Evolutionary conservation across 2,113 vertebrate genomes (phyloP), one percentile per base, ranked within the genome.

Genomic region (Trogon melanurus): DNA sequence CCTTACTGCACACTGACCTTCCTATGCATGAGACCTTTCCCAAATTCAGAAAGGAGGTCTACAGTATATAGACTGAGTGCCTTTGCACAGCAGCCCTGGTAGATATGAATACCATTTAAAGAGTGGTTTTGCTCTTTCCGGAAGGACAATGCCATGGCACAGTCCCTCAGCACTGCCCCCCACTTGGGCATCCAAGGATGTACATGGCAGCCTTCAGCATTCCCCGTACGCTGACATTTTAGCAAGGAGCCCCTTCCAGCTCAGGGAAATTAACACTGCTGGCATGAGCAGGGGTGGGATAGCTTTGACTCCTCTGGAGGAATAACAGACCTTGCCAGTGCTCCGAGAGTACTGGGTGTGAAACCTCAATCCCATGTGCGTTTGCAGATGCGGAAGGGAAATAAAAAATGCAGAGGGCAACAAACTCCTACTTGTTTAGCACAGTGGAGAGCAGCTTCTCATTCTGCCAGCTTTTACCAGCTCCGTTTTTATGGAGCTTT

Each of bases 331-430:
- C 81, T 25, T 70, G 19, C 23, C 36, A 12, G 21, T 45, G 29
- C 48, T 66, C 19, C 0, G 3, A 23, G 23, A 61, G 23, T 9
- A 66, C 27, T 18, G 19, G 18, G 16, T 34, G 14, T 65, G 36
- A 41, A 73, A 66, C 11, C 6, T 16, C 0, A 0, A 62, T 54
- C 34, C 30, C n/a, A 7, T 0, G 2, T 20, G 7, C 34, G 62
- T 10, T 47, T 72, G 48, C 30, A 41, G 61, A 30, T 29, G 53
- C 27, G 13, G 22, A 71, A 83, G 34, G 29, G 18, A 74, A 91
- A 72, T 11, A 1, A 53, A 88, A 58, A 15, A 64, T 0, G 0
- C 27, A 32, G 41, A 53, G 76, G 50, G 18, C 17, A 76, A 44
- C 26, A 29, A 67, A 53, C 9, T 73, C 20, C n/a, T 47, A 4